Percentiles rank a stretch among this genome's conserved stretches.
Conservation (phyloP, 2,888 invertebrate species). For the Anticlea derivata region DNA sequence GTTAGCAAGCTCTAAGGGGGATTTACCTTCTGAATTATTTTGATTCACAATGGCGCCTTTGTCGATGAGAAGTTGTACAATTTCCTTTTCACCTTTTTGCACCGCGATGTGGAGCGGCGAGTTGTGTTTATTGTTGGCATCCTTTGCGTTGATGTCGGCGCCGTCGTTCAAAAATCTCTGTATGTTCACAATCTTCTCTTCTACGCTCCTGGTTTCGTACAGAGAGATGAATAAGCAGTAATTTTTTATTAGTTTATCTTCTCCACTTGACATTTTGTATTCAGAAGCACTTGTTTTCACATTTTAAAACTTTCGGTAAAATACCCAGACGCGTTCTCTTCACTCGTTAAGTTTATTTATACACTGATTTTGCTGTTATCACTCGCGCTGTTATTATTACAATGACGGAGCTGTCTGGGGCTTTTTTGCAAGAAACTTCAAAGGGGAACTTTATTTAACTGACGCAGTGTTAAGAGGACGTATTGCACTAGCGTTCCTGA, state of each 20-base stretch:
- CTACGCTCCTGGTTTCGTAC: slow-evolving; percentile 25
- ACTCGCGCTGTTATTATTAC: slow-evolving; percentile 9
- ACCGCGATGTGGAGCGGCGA: slow-evolving; percentile 42
- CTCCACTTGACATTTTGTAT: slow-evolving; percentile 4
- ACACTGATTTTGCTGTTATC: slow-evolving; percentile 7
- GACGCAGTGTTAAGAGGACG: too few species aligned
- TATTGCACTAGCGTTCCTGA: too few species aligned
- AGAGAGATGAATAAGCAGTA: slow-evolving; percentile 32
- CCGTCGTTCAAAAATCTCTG: slow-evolving; percentile 32
- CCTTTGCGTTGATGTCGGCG: slow-evolving; percentile 41
- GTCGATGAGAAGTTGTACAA: slow-evolving; percentile 35
- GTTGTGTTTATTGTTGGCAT: slow-evolving; percentile 37
- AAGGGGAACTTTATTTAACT: background rate
- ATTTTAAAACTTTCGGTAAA: too few species aligned
- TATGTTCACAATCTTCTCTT: slow-evolving; percentile 33
- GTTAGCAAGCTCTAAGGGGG: slow-evolving; percentile 37
- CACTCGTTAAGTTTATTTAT: slow-evolving; percentile 10
- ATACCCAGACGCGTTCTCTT: slow-evolving; percentile 5
- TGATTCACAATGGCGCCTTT: slow-evolving; percentile 31
- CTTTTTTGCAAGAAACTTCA: background rate
- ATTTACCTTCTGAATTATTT: slow-evolving; percentile 33
- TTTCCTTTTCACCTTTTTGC: slow-evolving; percentile 29
- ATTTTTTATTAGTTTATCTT: slow-evolving; percentile 31
- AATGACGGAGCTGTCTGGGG: background rate
- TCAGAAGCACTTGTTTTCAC: background rate